phyloP scores from a whole-genome alignment of 2,797 vertebrate genomes.

The Ctenopoma kingsleyae region DNA sequence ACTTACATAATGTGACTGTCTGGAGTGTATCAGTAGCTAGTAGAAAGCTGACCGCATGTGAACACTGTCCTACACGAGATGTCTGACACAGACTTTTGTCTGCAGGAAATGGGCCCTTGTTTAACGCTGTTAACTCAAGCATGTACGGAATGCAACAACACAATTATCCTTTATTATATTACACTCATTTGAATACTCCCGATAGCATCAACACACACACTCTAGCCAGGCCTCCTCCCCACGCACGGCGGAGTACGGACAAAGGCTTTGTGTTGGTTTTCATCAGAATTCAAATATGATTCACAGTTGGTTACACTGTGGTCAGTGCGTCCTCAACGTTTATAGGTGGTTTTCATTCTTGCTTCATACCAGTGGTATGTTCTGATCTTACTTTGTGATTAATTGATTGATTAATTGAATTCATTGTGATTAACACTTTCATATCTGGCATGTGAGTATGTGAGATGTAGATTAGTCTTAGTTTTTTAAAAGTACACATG shows the following conservation, averaged over 20 bases:
- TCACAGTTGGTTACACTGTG: conserved; percentile 22
- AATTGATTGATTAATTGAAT: not conserved
- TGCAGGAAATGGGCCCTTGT: conserved; percentile 76
- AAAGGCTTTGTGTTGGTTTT: conserved; percentile 69
- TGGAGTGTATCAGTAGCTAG: conserved; percentile 50
- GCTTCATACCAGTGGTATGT: conserved; percentile 7
- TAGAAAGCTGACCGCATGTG: conserved; percentile 46
- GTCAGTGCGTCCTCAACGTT: not conserved
- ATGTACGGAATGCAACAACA: conserved; percentile 83
- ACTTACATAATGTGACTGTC: conserved; percentile 39
- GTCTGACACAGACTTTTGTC: conserved; percentile 67
- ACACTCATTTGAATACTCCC: conserved; percentile 79
- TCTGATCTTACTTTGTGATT: conserved; percentile 17
- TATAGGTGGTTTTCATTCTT: conserved; percentile 3
- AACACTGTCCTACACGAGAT: conserved; percentile 37
- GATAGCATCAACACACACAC: conserved; percentile 78
- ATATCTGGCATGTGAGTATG: not conserved
- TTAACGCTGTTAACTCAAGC: conserved; percentile 83
- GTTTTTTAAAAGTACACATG: not conserved
- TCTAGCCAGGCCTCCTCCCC: conserved; percentile 49
- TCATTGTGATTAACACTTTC: too few species aligned
- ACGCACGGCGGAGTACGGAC: conserved; percentile 54
- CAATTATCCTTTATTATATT: conserved; percentile 87
- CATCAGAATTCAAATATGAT: conserved; percentile 49
- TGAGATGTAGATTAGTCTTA: not conserved